Percentiles rank a stretch among this genome's conserved stretches.
These are phyloP conservation scores for Cinclus mexicanus DNA, from an alignment of 2,113 vertebrate genomes.

Conservation along the genomic window DNA sequence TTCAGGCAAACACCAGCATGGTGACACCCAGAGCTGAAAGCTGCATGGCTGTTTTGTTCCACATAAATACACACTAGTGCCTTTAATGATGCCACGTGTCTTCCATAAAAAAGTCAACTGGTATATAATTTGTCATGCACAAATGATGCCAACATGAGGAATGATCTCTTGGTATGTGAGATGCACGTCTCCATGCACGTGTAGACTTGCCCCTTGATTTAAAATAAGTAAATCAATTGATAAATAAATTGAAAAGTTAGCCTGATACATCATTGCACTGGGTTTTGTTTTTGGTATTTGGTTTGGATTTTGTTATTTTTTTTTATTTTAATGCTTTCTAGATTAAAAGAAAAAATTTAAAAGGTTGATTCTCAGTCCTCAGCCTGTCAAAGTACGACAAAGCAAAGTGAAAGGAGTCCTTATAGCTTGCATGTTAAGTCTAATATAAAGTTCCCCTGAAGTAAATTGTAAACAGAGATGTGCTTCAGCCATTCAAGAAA, in stretches of 20 bases:
- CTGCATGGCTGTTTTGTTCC: accelerated
- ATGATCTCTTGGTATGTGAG: neutral
- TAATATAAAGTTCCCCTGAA: neutral
- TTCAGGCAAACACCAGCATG: neutral
- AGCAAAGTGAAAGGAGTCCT: neutral
- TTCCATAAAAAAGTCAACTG: neutral
- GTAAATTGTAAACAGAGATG: neutral
- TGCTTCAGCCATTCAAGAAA: neutral
- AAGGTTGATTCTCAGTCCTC: neutral
- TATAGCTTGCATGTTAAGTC: neutral
- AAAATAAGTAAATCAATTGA: neutral
- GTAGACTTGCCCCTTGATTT: neutral
- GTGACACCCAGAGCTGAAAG: neutral
- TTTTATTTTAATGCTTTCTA: neutral
- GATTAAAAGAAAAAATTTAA: neutral
- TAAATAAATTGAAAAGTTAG: neutral
- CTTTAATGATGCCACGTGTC: accelerated
- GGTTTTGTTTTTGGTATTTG: accelerated
- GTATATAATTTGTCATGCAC: neutral
- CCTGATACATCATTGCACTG: neutral
- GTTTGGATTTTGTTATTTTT: neutral
- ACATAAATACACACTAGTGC: neutral
- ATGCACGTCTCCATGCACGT: accelerated
- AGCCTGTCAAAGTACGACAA: neutral
- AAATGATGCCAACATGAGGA: accelerated